These are phyloP conservation scores for Melanostoma mellinum DNA, from an alignment of 2,888 invertebrate genomes.

Conservation along the genomic window DNA sequence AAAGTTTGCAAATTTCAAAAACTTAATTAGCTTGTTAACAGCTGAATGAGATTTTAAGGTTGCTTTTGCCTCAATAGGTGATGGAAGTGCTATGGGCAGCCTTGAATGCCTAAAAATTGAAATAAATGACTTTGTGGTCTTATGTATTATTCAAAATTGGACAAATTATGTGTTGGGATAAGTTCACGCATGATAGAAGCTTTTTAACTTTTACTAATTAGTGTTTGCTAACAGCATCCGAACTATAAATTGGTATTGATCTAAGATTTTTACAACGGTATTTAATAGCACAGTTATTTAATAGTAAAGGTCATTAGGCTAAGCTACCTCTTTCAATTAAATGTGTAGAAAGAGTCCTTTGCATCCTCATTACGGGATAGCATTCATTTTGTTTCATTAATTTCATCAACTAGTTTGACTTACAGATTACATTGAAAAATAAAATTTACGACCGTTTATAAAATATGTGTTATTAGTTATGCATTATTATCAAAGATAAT, in stretches of 20 bases:
- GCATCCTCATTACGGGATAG: too few relatives aligned
- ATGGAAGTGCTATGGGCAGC: not conserved
- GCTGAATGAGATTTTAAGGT: slow-evolving; percentile 10
- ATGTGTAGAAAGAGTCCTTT: too few relatives aligned
- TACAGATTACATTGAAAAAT: too few relatives aligned
- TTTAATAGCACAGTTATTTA: too few relatives aligned
- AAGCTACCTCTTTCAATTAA: too few relatives aligned
- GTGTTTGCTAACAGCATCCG: slow-evolving; percentile 12
- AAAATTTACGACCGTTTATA: too few relatives aligned
- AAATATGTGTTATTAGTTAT: too few relatives aligned
- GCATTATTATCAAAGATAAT: too few relatives aligned
- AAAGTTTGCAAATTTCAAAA: not conserved
- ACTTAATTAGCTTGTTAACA: slow-evolving; percentile 7
- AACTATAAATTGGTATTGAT: not conserved
- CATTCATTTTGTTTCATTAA: too few relatives aligned
- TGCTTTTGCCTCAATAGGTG: slow-evolving; percentile 9
- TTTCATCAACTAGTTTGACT: too few relatives aligned
- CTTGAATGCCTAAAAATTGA: slow-evolving; percentile 4
- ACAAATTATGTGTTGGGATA: not conserved
- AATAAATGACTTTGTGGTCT: slow-evolving; percentile 21
- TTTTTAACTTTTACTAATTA: slow-evolving; percentile 19
- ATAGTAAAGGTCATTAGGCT: too few relatives aligned
- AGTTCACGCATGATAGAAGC: not conserved
- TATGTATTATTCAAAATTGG: slow-evolving; percentile 14
- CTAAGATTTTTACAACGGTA: not conserved